Evolutionary conservation across 2,888 invertebrate species (phyloP), one percentile per base, ranked within the genome.

Genomic region (Orthosia incerta): DNA sequence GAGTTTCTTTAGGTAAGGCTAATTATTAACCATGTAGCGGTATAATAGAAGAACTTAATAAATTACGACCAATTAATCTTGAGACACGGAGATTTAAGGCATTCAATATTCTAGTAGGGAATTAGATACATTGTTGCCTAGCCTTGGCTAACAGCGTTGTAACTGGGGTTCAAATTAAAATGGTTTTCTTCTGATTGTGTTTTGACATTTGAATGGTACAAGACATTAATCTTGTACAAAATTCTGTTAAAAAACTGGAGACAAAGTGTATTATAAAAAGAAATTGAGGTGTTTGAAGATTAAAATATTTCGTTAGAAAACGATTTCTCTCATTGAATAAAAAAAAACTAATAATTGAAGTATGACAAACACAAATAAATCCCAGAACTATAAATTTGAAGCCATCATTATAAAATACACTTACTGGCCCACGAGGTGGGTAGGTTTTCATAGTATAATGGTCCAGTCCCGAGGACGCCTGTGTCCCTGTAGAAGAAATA

Each of bases 171-270:
- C 65, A 66, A 82, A 13, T 12, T 69, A 66, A 23, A 65, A 45
- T 82, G 70, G 70, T 0, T n/a, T 1, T 7, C 0, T 18, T 53
- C 3, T 51, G 18, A 56, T 60, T 63, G 26, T 70, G 56, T 63
- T 67, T 64, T 79, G 79, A 70, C 57, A n/a, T 64, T 31, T 79
- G 64, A 74, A 59, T 61, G 56, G 55, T 39, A 31, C 12, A 12
- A 15, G 1, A 31, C 18, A 78, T 68, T 69, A 67, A 66, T 78
- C 56, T 60, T 66, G 0, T 16, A 12, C 7, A 31, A 23, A 55
- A 60, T 39, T 66, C 15, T 59, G 26, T 50, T 56, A 3, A 53
- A 69, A 55, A 56, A 26, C 1, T 15, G 4, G 7, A 5, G 3
- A n/a, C 31, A 12, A 20, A 62, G 26, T 45, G 13, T 51, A 31